phyloP scores from a whole-genome alignment of 2,113 vertebrate genomes.

The Eidolon helvum region DNA sequence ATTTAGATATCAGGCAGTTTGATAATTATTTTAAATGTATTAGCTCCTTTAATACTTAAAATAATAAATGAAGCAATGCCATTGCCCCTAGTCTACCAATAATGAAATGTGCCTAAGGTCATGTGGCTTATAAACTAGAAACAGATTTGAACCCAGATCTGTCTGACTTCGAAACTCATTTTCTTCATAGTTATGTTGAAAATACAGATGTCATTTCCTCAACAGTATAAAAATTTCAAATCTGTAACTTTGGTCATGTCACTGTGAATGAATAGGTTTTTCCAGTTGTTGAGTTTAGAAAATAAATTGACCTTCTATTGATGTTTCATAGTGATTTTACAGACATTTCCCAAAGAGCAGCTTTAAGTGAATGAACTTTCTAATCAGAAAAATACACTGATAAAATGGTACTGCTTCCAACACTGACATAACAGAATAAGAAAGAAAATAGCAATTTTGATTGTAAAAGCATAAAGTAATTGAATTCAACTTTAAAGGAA shows the following conservation, averaged over 20 bases:
- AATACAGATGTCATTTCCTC: not conserved
- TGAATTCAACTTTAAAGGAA: conserved; percentile 53
- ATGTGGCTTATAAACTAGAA: not conserved
- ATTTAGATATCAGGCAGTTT: not conserved
- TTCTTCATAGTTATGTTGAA: not conserved
- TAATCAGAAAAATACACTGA: conserved; percentile 13
- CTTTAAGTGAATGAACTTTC: conserved; percentile 33
- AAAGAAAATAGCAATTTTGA: conserved; percentile 41
- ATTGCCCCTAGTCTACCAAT: not conserved
- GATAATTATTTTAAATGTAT: not conserved
- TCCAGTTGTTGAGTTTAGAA: not conserved
- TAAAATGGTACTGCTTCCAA: conserved; percentile 35
- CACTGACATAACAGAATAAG: not conserved
- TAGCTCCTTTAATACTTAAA: not conserved
- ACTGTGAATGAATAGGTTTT: not conserved
- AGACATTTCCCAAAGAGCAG: conserved; percentile 13
- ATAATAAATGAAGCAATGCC: not conserved
- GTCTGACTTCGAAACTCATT: not conserved
- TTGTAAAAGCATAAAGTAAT: conserved; percentile 64
- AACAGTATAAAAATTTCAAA: not conserved
- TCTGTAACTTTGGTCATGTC: not conserved
- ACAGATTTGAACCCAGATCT: not conserved
- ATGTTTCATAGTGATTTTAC: conserved; percentile 30
- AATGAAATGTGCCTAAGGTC: not conserved
- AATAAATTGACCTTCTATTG: conserved; percentile 19